Base-by-base conservation (phyloP, 2,888 invertebrate genomes). In the Leucania comma region DNA sequence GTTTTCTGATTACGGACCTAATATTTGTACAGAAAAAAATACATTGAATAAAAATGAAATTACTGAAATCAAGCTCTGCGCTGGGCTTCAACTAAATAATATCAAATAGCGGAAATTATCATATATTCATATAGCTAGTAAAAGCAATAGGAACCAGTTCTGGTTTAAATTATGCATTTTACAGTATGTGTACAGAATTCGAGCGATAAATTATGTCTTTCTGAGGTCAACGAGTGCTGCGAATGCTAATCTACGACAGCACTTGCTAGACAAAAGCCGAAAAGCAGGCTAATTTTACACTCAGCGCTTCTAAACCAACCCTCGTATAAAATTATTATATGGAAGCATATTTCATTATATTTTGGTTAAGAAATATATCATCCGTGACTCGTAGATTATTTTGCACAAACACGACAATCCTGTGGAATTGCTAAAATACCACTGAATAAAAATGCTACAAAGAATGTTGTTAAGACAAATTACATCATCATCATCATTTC, bases 121-220 rank as follows among this genome's bases (percentile, higher is more conserved):
- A 26, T 58, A 62, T 24, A 70, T 58, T 26, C 1, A 29, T 10
- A 5, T 17, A 38, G 35, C 42, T 57, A 64, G 10, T n/a, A n/a
- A n/a, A n/a, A n/a, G 24, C 20, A 46, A 46, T 42, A 6, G 42
- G 17, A 42, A 6, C 6, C 42, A 17, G 5, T 17, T 42, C 42
- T 42, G 17, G 42, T 1, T 57, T 42, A 64, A 59, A 54, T 64
- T 53, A 38, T 60, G 70, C 35, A 56, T 63, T 81, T 68, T 76
- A 58, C 63, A 46, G 53, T 17, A 80, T 80, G 54, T 60, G 46
- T 67, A 64, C 58, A 38, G 38, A 68, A 72, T 72, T 62, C 38
- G 26, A 62, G 65, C 46, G 20, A 72, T 81, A 81, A 76, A 79
- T 79, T 77, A 78, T 50, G 48, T 65, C 58, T 32, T 67, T 68